These are phyloP conservation scores for Drosophila kokeensis DNA, from an alignment of 2,888 invertebrate species.

Conservation along the genomic window DNA sequence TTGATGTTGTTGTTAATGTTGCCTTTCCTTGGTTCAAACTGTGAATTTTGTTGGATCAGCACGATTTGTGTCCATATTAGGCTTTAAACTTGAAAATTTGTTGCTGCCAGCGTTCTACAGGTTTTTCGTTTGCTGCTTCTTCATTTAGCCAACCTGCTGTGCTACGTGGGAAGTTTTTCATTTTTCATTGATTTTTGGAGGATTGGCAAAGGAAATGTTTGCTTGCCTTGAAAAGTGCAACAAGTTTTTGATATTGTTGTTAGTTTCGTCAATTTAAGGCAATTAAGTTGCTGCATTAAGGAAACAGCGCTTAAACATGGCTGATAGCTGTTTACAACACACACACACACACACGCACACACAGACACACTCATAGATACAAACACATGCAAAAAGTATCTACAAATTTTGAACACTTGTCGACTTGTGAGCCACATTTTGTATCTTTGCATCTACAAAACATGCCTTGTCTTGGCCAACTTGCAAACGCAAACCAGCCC, in stretches of 20 bases:
- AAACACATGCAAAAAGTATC: constrained; percentile 15
- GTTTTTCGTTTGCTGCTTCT: constrained; percentile 48
- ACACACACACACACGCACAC: constrained; percentile 18
- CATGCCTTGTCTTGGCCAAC: constrained; percentile 34
- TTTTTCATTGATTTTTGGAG: constrained; percentile 1
- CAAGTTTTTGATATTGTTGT: constrained; percentile 24
- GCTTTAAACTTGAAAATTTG: constrained; percentile 72
- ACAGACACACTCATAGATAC: constrained; percentile 17
- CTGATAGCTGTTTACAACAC: constrained; percentile 31
- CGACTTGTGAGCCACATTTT: constrained; percentile 22
- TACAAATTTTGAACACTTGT: constrained; percentile 52
- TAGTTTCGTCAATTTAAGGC: constrained; percentile 45
- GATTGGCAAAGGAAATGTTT: constrained; percentile 39
- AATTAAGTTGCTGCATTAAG: constrained; percentile 65
- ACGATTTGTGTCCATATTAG: constrained; percentile 62
- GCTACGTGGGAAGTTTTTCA: constrained; percentile 63
- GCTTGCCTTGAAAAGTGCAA: constrained; percentile 39
- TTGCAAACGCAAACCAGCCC: constrained; percentile 28
- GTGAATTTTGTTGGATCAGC: constrained; percentile 38
- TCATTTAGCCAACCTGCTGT: constrained; percentile 48
- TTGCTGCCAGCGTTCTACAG: constrained; percentile 59
- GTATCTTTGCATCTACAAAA: constrained; percentile 41
- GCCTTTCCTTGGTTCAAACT: constrained; percentile 2
- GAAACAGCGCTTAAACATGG: constrained; percentile 57
- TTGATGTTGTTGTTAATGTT: neutral